A percentile compares a stretch with the other conserved stretches of the same genome.
Evolutionary conservation across 2,113 vertebrate species (phyloP).

Genomic region (Irena cyanogastra): DNA sequence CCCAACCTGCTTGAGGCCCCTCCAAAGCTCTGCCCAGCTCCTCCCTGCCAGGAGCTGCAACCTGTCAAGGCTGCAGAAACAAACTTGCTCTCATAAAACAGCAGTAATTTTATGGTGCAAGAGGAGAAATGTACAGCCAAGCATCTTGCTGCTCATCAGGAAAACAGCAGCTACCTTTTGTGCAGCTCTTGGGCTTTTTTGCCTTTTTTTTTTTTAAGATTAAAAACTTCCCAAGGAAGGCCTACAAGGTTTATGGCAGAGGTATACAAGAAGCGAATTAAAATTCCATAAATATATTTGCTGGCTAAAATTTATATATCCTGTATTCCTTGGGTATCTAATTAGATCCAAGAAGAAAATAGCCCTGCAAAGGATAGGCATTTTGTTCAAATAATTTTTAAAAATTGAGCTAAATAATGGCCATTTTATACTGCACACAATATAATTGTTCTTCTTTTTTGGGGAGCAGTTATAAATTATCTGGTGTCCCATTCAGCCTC

Average conservation of each 20-base stretch:
- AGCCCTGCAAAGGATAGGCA: conserved; percentile 49
- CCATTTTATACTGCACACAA: conserved; percentile 66
- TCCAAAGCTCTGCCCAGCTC: neutral
- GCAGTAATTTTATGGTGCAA: neutral
- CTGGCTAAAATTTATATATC: conserved; percentile 61
- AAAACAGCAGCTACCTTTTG: neutral
- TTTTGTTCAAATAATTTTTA: conserved; percentile 67
- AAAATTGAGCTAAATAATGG: conserved; percentile 70
- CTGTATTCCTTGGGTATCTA: conserved; percentile 68
- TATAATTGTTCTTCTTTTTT: conserved; percentile 69
- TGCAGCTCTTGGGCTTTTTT: neutral
- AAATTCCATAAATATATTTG: conserved; percentile 71
- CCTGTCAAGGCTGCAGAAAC: neutral
- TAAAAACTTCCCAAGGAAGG: conserved; percentile 40
- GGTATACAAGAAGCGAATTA: conserved; percentile 51
- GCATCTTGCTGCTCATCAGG: neutral
- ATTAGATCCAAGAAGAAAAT: conserved; percentile 67
- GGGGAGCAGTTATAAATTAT: conserved; percentile 70
- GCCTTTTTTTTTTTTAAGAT: neutral
- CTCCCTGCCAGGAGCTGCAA: neutral
- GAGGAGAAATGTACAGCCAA: neutral
- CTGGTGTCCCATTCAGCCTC: conserved; percentile 55
- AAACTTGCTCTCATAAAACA: neutral
- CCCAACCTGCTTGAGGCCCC: neutral
- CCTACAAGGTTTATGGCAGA: conserved; percentile 51